Percentiles rank a stretch among this genome's conserved stretches.
phyloP scores from a whole-genome alignment of 2,888 invertebrate species.

The Drosophila eohydei region DNA sequence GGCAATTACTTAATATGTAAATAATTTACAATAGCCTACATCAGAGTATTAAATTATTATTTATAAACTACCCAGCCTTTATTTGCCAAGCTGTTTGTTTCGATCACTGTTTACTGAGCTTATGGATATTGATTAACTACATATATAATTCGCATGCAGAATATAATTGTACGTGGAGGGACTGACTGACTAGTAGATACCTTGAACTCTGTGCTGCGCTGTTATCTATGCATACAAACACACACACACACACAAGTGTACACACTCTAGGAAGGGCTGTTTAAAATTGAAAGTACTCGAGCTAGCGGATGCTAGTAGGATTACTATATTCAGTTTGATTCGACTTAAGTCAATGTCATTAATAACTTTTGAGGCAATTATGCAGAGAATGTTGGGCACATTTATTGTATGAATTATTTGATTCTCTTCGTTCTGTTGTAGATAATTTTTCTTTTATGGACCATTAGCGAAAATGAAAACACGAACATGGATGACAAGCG shows the following conservation, averaged over 20 bases:
- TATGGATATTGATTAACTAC: background rate
- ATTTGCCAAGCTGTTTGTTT: conserved; percentile 1
- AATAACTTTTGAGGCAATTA: background rate
- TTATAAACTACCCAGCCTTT: background rate
- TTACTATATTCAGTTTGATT: background rate
- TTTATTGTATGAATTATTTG: background rate
- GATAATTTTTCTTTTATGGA: background rate
- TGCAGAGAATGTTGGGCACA: background rate
- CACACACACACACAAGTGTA: too few relatives aligned
- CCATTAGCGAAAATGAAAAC: background rate
- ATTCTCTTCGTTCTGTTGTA: background rate
- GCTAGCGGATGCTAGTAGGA: too few relatives aligned
- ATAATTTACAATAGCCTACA: background rate
- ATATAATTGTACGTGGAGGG: background rate
- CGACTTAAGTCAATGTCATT: background rate
- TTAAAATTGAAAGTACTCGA: too few relatives aligned
- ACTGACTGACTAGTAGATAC: background rate
- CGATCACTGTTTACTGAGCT: background rate
- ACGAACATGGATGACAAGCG: background rate
- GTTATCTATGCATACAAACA: background rate
- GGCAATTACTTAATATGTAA: conserved; percentile 1
- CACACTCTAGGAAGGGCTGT: too few relatives aligned
- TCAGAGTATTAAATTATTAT: background rate
- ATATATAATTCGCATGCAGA: background rate
- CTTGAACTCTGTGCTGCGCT: background rate